Evolutionary conservation across 1,140 invertebrate genomes (phyloP).

Genomic region (Bombus waltoni): DNA sequence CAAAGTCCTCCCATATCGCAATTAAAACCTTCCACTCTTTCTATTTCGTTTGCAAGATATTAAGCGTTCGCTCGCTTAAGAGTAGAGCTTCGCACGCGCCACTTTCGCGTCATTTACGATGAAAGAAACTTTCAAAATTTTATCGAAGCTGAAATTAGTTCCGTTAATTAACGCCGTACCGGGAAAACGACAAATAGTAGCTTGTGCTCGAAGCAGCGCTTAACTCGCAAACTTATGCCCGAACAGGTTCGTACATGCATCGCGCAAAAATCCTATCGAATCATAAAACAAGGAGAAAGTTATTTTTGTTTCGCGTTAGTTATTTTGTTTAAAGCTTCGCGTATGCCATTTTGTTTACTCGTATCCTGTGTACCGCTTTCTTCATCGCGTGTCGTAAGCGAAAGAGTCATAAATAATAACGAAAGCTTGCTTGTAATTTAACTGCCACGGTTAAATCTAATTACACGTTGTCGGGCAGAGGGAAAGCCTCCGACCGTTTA

Average conservation of each 20-base stretch:
- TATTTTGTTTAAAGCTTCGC: neutral
- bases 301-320: neutral
- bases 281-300: neutral
- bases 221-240: neutral
- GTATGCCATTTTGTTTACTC: neutral
- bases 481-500: neutral
- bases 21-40: slow-evolving; percentile 25
- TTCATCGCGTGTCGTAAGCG: neutral
- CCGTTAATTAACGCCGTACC: neutral
- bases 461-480: neutral
- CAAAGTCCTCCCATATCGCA: neutral
- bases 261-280: neutral
- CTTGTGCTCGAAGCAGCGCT: neutral
- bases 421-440: neutral
- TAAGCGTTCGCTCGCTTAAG: neutral
- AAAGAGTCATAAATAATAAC: slow-evolving; percentile 16
- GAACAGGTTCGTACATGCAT: neutral
- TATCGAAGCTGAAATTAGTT: neutral
- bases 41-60: neutral
- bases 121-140: too few species aligned
- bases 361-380: neutral
- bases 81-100: neutral
- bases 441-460: slow-evolving; percentile 25
- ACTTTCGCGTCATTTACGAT: neutral
- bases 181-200: neutral